Evolutionary conservation across 2,113 vertebrate genomes (phyloP), one percentile per base, ranked within the genome.

Genomic region (Nesoenas mayeri): DNA sequence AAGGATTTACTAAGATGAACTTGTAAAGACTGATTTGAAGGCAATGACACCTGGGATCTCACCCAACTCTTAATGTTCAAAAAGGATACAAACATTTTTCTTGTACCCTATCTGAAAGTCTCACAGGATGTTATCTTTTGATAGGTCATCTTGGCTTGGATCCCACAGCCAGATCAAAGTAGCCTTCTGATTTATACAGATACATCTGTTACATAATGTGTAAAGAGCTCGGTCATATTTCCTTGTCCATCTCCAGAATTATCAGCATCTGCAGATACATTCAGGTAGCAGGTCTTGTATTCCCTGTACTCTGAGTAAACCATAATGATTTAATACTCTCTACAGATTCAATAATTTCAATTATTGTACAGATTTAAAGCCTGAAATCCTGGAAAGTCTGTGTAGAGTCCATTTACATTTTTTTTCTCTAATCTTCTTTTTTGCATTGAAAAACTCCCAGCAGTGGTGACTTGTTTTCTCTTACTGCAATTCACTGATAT

Each of bases 381-480:
- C 71, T 95, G 80, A 94, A 95, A 92, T 95, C 72, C 71, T 91
- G 74, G 78, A 88, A 96, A 91, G 71, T 82, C 73, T 95, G 81
- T 54, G 69, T 85, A 74, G 80, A 95, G 91, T 89, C 79, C 79
- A 93, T 96, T 94, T 89, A 77, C 79, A 93, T 96, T 94, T 87
- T 89, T 64, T 72, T 91, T 71, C 91, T 85, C 87, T 93, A 94
- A 79, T 96, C 90, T 85, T 84, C 38, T 97, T 69, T 97, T 96
- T 97, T 79, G 96, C 69, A 95, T 62, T 95, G 90, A 57, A 87
- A 85, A 94, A 57, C 36, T 95, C 89, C 88, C 93, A 65, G n/a
- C 67, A 67, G 82, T 91, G 53, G 56, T 94, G 69, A 70, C 65
- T 92, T 89, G 64, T 96, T 65, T 92, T 95, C 94, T 94, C 70